Conservation (phyloP, 2,888 invertebrate genomes). For the Onthophagus sagittarius region DNA sequence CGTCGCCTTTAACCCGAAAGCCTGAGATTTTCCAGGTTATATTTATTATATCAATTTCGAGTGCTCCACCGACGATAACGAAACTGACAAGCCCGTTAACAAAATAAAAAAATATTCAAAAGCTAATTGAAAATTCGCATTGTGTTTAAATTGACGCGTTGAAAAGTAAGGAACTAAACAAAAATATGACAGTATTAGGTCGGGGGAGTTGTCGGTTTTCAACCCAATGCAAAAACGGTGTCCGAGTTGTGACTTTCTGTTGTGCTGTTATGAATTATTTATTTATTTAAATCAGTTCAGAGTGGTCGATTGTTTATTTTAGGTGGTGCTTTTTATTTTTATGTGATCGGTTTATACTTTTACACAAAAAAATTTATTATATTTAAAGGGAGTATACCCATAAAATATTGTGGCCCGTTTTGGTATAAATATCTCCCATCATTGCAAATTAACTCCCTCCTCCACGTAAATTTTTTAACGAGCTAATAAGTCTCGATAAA, state of each 20-base stretch:
- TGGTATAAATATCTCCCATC: neutral
- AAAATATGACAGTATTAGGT: neutral
- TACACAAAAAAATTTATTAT: neutral
- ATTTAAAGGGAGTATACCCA: neutral
- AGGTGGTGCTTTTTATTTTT: neutral
- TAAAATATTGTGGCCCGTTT: neutral
- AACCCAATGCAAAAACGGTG: neutral
- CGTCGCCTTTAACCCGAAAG: conserved; percentile 3
- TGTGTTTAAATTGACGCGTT: neutral
- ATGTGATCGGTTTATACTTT: neutral
- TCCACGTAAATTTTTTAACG: neutral
- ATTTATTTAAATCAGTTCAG: neutral
- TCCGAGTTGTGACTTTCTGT: neutral
- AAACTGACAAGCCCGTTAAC: neutral
- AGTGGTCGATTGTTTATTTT: neutral
- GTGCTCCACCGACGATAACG: conserved; percentile 1
- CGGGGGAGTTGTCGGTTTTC: neutral
- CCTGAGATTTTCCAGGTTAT: conserved; percentile 28
- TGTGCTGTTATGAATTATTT: neutral
- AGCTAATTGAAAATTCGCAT: neutral
- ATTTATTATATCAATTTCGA: conserved; percentile 25
- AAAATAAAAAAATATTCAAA: neutral
- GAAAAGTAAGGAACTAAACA: neutral
- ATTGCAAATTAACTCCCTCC: conserved; percentile 3
- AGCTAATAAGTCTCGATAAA: neutral